A percentile compares a stretch with the other conserved stretches of the same genome.
These are phyloP conservation scores for Battus philenor DNA, from an alignment of 1,140 invertebrate genomes.

Conservation along the genomic window DNA sequence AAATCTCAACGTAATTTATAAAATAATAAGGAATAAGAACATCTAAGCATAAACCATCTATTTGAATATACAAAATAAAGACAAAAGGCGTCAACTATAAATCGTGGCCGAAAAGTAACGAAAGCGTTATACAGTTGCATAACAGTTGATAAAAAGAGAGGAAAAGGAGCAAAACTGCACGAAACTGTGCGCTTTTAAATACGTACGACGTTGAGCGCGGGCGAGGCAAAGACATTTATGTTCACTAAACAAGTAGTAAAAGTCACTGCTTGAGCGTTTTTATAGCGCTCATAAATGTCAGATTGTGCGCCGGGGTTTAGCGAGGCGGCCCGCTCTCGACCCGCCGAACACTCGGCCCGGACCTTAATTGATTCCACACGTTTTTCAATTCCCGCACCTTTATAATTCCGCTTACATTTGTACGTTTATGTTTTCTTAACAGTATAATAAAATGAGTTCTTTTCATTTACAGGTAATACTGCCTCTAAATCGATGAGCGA, in stretches of 20 bases:
- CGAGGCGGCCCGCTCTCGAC: slow-evolving; percentile 36
- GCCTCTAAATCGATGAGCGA: slow-evolving; percentile 31
- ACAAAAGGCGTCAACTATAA: slow-evolving; percentile 67
- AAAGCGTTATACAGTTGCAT: slow-evolving; percentile 73
- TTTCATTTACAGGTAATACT: slow-evolving; percentile 60
- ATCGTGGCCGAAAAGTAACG: slow-evolving; percentile 68
- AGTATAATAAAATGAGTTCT: slow-evolving; percentile 36
- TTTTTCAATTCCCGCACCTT: slow-evolving; percentile 48
- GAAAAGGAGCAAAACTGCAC: slow-evolving; percentile 70
- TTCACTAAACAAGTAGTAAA: slow-evolving; percentile 78
- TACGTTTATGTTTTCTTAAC: slow-evolving; percentile 34
- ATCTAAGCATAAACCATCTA: too few relatives aligned
- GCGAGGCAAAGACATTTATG: slow-evolving; percentile 76
- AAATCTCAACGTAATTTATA: too few relatives aligned
- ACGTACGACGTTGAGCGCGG: slow-evolving; percentile 68
- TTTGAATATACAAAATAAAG: slow-evolving; percentile 50
- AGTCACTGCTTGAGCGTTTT: slow-evolving; percentile 77
- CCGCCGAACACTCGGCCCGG: slow-evolving; percentile 27
- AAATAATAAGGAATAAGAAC: too few relatives aligned
- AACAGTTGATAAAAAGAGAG: slow-evolving; percentile 73
- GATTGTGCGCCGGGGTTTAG: slow-evolving; percentile 68
- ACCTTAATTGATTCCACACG: slow-evolving; percentile 57
- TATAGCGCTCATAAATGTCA: slow-evolving; percentile 77
- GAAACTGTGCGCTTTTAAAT: slow-evolving; percentile 74
- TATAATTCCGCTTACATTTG: slow-evolving; percentile 38